Conservation (phyloP, 2,113 vertebrate genomes). For the Ursus arctos region DNA sequence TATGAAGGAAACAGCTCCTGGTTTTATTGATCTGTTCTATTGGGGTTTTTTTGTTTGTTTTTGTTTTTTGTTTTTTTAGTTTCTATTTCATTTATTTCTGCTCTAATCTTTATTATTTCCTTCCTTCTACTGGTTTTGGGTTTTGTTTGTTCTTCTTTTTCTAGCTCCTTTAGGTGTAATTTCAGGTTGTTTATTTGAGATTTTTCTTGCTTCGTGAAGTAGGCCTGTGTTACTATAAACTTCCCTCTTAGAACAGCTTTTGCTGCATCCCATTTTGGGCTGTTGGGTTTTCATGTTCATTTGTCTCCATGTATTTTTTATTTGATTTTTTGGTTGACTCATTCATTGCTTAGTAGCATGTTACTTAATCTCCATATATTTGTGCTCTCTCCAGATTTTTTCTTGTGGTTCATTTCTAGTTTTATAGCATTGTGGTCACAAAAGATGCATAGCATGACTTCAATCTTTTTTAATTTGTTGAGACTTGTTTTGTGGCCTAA, state of each 20-base stretch:
- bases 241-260: not conserved
- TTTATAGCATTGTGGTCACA: not conserved
- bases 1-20: not conserved
- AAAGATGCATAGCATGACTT: not conserved
- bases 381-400: not conserved
- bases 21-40: not conserved
- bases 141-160: not conserved
- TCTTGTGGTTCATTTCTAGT: not conserved
- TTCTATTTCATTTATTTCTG: not conserved
- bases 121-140: not conserved
- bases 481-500: not conserved
- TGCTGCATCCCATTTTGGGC: not conserved
- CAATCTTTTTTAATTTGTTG: not conserved
- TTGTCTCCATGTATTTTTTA: not conserved
- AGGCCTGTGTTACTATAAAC: not conserved
- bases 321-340: not conserved
- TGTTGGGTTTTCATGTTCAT: not conserved
- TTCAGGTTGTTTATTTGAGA: not conserved
- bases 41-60: not conserved
- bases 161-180: not conserved
- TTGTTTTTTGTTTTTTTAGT: not conserved
- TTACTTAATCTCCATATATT: not conserved
- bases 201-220: not conserved
- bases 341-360: not conserved
- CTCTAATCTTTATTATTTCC: not conserved